Conservation (phyloP, 1,140 invertebrate species). For the Ceratina japonica region DNA sequence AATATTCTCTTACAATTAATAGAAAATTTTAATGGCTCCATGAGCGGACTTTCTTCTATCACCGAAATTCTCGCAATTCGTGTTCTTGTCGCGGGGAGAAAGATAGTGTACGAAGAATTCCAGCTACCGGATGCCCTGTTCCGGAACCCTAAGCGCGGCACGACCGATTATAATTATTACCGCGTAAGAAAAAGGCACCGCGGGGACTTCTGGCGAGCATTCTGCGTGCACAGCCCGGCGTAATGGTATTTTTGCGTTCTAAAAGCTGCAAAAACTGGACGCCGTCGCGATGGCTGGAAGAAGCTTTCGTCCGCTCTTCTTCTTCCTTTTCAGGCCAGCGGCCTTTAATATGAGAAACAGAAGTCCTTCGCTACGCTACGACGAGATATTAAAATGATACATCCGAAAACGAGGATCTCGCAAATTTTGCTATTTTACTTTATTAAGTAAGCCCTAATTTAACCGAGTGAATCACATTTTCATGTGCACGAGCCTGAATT, state of each 20-base stretch:
- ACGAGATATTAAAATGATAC: too few species aligned
- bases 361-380: background rate
- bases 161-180: constrained; percentile 59
- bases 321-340: constrained; percentile 26
- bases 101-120: constrained; percentile 6
- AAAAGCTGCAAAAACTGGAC: constrained; percentile 60
- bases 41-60: background rate
- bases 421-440: background rate
- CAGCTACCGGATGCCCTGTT: constrained; percentile 14
- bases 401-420: too few species aligned
- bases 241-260: constrained; percentile 59
- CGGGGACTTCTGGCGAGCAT: constrained; percentile 24
- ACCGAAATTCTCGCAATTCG: background rate
- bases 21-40: too few species aligned
- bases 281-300: background rate
- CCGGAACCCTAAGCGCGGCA: constrained; percentile 1
- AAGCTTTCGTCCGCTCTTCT: constrained; percentile 25
- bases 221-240: constrained; percentile 32
- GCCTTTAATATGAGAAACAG: constrained; percentile 30
- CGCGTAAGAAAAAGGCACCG: constrained; percentile 42
- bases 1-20: background rate
- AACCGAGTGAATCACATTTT: too few species aligned
- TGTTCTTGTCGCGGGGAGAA: background rate
- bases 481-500: too few species aligned
- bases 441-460: too few species aligned